Base-by-base conservation (phyloP, 2,888 invertebrate species). In the Malthinus seriepunctatus region DNA sequence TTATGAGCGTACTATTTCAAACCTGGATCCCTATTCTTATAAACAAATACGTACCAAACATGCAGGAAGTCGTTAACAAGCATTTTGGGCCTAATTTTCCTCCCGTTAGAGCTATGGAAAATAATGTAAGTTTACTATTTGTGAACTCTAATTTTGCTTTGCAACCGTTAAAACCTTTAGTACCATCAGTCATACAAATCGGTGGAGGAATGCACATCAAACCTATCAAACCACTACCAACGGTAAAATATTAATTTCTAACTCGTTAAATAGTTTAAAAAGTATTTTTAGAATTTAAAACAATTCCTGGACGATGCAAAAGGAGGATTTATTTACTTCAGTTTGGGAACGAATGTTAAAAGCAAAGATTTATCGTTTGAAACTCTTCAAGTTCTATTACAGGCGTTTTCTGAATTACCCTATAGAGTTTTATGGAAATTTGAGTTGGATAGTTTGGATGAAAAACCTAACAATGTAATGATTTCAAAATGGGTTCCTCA, bases 391-490 rank as follows among this genome's bases (percentile, higher is more conserved):
- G 68, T 67, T 4, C 66, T 81, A 12, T 32, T 78, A 2, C 66
- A 70, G 9, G 74, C 74, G 7, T 78, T 81, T 54, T 58, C 73
- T 0, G 67, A 74, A 59, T 55, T 81, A n/a, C 76, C 78, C 2
- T 78, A 79, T 60, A 75, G 73, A 50, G 71, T 81, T 11, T 59
- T 81, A 1, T 80, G 79, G 79, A 81, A 80, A 69, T 78, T 73
- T 68, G 80, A 80, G 12, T 69, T 68, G 1, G 76, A 75, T 12
- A 37, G 66, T 12, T 39, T 76, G 31, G 65, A 68, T 3, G 69
- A 67, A 31, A 66, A 73, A 56, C 73, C 77, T 0, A 60, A 69
- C 7, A 81, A 81, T 66, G 76, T 81, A 1, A 67, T 70, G 55
- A 69, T 79, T 10, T 61, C 66, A 6, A 76, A 78, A 55, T 81